Base-by-base conservation (phyloP, 2,888 invertebrate genomes). In the Dolichomitus sp. region DNA sequence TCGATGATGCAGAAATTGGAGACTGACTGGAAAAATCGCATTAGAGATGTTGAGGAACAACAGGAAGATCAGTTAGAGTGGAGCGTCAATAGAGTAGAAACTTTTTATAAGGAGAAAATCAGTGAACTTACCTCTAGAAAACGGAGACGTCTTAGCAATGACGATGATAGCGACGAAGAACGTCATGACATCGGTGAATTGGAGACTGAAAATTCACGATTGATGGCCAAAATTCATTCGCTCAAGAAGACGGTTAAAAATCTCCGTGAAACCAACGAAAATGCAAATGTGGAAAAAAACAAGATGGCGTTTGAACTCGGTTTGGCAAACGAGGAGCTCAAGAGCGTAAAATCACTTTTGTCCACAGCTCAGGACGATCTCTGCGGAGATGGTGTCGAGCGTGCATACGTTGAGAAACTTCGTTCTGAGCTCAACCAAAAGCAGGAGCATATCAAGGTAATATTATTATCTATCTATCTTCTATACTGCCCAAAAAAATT, bases 1-100 rank as follows among this genome's bases (percentile, higher is more conserved):
- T 81, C 83, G 50, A 91, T 92, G 85, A 90, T 93, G 85, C 87
- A 89, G n/a, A 86, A 90, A 57, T 72, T 91, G 42, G 93, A 93
- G 74, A 11, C 54, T 0, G 87, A 92, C 74, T 92, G 90, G 89
- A 91, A 90, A 57, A 86, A 89, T 83, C 91, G 90, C n/a, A 84
- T 93, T 17, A 86, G 83, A 54, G 88, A 92, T 42, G 89, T 91
- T 12, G 92, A 93, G 83, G 88, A 85, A 14, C 89, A 90, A 69
- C 90, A 91, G 52, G 91, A 92, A 69, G 90, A 92, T 81, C 79
- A 89, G 12, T 80, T 90, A 1, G 89, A 91, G 63, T 90, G 90
- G 88, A 87, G 90, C 4, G 85, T 93, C 14, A 87, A 89, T 54
- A 89, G 86, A 40, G 85, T 92, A 2, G 90, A 91, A 74, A 82